Conservation (phyloP, 2,888 invertebrate genomes). For the Acrocyrtus sp. region DNA sequence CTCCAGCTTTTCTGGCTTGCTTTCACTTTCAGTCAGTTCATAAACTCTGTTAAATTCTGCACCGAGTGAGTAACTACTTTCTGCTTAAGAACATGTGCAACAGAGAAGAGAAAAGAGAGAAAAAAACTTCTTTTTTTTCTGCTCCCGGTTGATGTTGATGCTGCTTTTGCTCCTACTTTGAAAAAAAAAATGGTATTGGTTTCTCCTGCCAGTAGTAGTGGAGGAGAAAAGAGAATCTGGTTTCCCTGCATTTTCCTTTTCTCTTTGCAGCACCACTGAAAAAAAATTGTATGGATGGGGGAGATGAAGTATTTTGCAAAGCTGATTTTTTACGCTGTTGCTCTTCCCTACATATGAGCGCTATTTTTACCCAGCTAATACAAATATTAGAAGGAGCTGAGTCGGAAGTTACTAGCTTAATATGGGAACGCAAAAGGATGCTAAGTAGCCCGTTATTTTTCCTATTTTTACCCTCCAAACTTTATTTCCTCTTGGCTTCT, state of each 20-base stretch:
- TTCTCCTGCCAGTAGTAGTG: conserved; percentile 1
- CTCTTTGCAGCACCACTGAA: too few relatives aligned
- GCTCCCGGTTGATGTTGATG: not conserved
- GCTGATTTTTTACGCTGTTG: too few relatives aligned
- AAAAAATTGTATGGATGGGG: too few relatives aligned
- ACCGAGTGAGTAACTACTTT: conserved; percentile 22
- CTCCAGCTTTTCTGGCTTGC: conserved; percentile 5
- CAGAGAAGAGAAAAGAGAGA: conserved; percentile 7
- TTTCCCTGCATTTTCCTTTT: too few relatives aligned
- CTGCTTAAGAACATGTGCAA: conserved; percentile 25
- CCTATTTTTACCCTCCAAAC: too few relatives aligned
- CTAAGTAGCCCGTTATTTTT: conserved; percentile 33
- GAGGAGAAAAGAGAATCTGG: too few relatives aligned
- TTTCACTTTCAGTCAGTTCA: conserved; percentile 28
- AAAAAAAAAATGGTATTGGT: conserved; percentile 8
- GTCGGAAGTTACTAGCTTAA: too few relatives aligned
- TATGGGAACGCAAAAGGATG: too few relatives aligned
- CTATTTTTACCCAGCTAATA: too few relatives aligned
- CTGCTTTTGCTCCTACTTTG: not conserved
- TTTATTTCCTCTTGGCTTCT: conserved; percentile 46
- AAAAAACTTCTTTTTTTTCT: not conserved
- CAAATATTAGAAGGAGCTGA: too few relatives aligned
- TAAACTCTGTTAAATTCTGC: conserved; percentile 33
- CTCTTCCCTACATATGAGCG: too few relatives aligned
- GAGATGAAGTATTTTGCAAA: too few relatives aligned